Base-by-base conservation (phyloP, 2,888 invertebrate species). In the Melinaea menophilus region DNA sequence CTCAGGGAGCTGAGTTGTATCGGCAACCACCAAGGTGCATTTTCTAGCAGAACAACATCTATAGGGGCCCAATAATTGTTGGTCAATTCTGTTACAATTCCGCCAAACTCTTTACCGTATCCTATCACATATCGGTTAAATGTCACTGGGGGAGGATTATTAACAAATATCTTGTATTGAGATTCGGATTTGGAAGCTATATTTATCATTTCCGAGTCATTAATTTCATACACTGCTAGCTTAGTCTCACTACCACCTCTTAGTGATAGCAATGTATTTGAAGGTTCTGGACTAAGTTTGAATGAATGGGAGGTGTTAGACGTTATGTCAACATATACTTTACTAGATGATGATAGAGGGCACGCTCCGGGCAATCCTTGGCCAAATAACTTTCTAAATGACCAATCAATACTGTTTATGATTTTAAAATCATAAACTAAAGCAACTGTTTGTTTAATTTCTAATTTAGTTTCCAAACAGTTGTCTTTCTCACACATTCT, bases 51-150 rank as follows among this genome's bases (percentile, higher is more conserved):
- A 59, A 98, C 92, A 48, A 98, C 92, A 73, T 96, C 94, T 61
- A 98, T 86, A 0, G 93, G 78, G 62, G 92, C 91, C 93, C 94
- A 95, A 74, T 96, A 94, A 71, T 94, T 95, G 78, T 98, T 98
- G 64, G 94, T 94, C 58, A 98, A 88, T 81, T 96, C 95, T 33
- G 96, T 96, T 0, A 96, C 95, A 73, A 99, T 94, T 58, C 97
- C 96, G 11, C 98, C 98, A 76, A 93, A 93, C 82, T 98, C 97
- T 85, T 98, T 96, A 0, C 98, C 98, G 88, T 96, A 96, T 3
- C 98, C 98, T 22, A 95, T 91, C n/a, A 96, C 91, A 79, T 95
- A 96, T 72, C 96, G 93, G 78, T 95, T 96, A 9, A 95, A 96
- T 78, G 94, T 92, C 5, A 95, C 90, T 0, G 97, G 96, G 56